Evolutionary conservation across 1,140 invertebrate genomes (phyloP).

Genomic region (Micrasema minimum): DNA sequence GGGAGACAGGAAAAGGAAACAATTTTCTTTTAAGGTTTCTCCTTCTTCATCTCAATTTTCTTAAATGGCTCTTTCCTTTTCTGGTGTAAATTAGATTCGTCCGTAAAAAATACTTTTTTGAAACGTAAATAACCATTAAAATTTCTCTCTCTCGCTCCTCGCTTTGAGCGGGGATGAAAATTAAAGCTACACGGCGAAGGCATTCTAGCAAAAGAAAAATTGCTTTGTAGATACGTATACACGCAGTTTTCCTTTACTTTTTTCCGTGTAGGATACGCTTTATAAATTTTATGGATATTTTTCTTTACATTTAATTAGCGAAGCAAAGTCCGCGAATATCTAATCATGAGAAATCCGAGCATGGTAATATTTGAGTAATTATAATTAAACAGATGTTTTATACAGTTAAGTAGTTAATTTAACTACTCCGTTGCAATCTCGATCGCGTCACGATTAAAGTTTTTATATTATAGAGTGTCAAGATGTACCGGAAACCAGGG

Average conservation of each 20-base stretch:
- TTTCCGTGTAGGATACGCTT: conserved; percentile 17
- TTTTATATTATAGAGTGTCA: no score
- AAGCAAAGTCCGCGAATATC: neutral
- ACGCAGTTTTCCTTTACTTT: conserved; percentile 13
- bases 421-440: no score
- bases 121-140: conserved; percentile 55
- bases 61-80: conserved; percentile 51
- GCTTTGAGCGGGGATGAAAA: conserved; percentile 50
- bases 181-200: conserved; percentile 50
- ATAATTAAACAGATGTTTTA: no score
- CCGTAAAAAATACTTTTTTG: conserved; percentile 53
- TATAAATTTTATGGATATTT: conserved; percentile 22
- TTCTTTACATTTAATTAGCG: conserved; percentile 8
- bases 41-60: conserved; percentile 52
- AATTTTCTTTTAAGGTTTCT: conserved; percentile 47
- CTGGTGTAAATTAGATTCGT: conserved; percentile 54
- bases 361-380: neutral
- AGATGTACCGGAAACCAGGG: neutral
- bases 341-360: no score
- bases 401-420: no score
- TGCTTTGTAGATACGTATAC: conserved; percentile 48
- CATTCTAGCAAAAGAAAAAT: conserved; percentile 42
- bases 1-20: conserved; percentile 26
- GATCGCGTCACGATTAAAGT: no score
- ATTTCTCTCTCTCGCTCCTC: conserved; percentile 44